Base-by-base conservation (phyloP, 2,797 vertebrate genomes). In the Gymnodraco acuticeps region DNA sequence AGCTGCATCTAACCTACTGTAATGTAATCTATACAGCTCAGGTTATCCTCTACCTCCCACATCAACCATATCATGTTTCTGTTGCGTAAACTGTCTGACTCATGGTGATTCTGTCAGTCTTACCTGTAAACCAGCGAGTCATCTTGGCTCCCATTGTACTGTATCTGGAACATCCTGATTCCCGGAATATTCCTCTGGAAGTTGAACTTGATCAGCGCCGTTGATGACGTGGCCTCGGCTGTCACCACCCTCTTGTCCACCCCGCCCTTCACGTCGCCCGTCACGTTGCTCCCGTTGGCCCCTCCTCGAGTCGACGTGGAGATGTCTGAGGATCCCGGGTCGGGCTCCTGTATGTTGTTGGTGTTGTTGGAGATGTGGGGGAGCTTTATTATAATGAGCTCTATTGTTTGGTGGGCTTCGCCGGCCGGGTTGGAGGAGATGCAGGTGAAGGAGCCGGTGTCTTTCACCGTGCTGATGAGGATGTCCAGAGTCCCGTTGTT, bases 111-210 rank as follows among this genome's bases (percentile, higher is more conserved):
- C 17, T 48, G 52, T 81, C 48, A 64, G 42, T 83, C 96, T 94
- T 94, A 99, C 98, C 98, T 98, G 96, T 99, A 99, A 92, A 99
- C 98, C 88, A 99, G 96, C 6, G 98, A 99, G 94, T 99, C 98
- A 65, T 99, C 98, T 0, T 98, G 98, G 90, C 97, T 98, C 75
- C 98, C 98, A 11, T 99, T 99, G 92, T 99, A 99, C 92, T 99
- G 98, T 77, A 99, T 99, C 93, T 99, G 98, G 94, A 99, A 99
- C 98, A 99, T 99, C 84, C 98, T 96, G 70, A 99, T 99, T 70
- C 98, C 98, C 0, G 98, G 98, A 71, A 99, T 99, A 90, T 97
- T 99, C 94, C 97, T 97, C 94, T 99, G 98, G 88, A 99, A 99
- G 92, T 99, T 97, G 89, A 99, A 99, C 89, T 99, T 98, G 77